Evolutionary conservation across 1,140 invertebrate genomes (phyloP).

Genomic region (Drosophila rhopaloa): DNA sequence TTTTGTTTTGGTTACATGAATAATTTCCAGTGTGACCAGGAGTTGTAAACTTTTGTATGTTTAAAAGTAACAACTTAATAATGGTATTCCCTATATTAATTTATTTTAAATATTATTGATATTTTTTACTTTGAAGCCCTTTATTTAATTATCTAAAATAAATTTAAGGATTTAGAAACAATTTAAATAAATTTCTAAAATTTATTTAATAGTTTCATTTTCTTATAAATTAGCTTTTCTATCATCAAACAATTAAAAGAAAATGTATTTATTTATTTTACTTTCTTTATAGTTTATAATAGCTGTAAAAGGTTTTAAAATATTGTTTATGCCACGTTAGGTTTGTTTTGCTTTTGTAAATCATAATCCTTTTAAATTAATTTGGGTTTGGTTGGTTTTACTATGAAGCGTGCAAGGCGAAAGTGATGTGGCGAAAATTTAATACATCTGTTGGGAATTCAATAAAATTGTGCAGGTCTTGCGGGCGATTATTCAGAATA

Average conservation of each 20-base stretch:
- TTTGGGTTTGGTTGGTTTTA: conserved; percentile 1
- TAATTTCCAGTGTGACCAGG: conserved; percentile 9
- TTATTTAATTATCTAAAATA: too few relatives aligned
- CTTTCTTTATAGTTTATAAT: conserved; percentile 18
- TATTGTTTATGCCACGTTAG: conserved; percentile 42
- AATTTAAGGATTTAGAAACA: too few relatives aligned
- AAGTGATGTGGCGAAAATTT: conserved; percentile 10
- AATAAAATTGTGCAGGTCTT: conserved; percentile 12
- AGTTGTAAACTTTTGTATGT: not conserved
- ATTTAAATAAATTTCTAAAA: too few relatives aligned
- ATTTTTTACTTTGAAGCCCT: too few relatives aligned
- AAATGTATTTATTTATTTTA: conserved; percentile 13
- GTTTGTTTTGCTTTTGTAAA: conserved; percentile 2
- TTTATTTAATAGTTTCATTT: too few relatives aligned
- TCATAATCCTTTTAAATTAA: conserved; percentile 15
- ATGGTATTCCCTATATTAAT: not conserved
- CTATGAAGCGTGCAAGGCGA: conserved; percentile 1
- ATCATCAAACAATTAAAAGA: conserved; percentile 1
- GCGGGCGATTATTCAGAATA: conserved; percentile 7
- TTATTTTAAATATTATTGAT: not conserved
- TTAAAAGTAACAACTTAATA: not conserved
- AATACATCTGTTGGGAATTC: conserved; percentile 15
- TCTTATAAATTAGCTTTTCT: too few relatives aligned
- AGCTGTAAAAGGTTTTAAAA: conserved; percentile 16
- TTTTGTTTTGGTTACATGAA: conserved; percentile 36